These are phyloP conservation scores for Crenichthys baileyi DNA, from an alignment of 2,797 vertebrate species.

Conservation along the genomic window DNA sequence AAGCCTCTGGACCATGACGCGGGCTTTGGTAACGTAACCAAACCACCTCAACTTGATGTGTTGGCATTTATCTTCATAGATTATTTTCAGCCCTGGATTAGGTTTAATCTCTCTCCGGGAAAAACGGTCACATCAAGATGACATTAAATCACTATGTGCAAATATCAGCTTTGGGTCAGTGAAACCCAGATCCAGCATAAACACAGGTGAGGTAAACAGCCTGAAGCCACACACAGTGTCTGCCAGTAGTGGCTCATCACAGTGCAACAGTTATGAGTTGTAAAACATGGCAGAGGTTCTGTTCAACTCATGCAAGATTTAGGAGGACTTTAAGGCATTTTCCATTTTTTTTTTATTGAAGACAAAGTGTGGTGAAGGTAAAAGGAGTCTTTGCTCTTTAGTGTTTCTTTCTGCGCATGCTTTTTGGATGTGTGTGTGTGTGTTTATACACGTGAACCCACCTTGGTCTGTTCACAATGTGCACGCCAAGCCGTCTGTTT, in stretches of 20 bases:
- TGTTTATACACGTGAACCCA: not conserved
- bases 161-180: conserved; percentile 32
- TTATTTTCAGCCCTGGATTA: conserved; percentile 50
- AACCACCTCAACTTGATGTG: conserved; percentile 29
- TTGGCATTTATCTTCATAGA: conserved; percentile 41
- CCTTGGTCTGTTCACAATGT: conserved; percentile 37
- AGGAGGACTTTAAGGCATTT: conserved; percentile 43
- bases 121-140: conserved; percentile 43
- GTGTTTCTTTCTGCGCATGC: conserved; percentile 27
- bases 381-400: conserved; percentile 52
- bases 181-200: conserved; percentile 17
- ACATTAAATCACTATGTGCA: conserved; percentile 43
- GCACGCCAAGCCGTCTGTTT: conserved; percentile 60
- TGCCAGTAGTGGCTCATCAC: conserved; percentile 14
- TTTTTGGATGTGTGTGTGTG: conserved; percentile 17
- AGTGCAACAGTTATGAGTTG: conserved; percentile 37
- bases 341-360: not conserved
- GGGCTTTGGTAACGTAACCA: conserved; percentile 1
- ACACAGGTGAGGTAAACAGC: conserved; percentile 26
- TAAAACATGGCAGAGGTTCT: conserved; percentile 33
- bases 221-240: conserved; percentile 18
- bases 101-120: conserved; percentile 43
- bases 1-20: not conserved
- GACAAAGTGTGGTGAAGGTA: not conserved
- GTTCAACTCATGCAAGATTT: conserved; percentile 60